A percentile compares a stretch with the other conserved stretches of the same genome.
phyloP scores from a whole-genome alignment of 2,113 vertebrate genomes.

The Peromyscus leucopus region DNA sequence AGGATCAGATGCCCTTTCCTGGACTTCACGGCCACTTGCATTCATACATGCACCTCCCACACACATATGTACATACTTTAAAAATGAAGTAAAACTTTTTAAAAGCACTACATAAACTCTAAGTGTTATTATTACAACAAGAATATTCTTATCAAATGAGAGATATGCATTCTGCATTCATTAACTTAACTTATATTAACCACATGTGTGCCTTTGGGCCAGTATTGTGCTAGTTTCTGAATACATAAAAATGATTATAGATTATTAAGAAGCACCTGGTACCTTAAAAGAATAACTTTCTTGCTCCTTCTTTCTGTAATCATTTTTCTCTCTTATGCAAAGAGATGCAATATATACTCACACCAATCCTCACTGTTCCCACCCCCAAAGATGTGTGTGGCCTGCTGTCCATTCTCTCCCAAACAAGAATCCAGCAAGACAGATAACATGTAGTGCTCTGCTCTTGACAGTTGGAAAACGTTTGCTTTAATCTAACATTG shows the following conservation, averaged over 20 bases:
- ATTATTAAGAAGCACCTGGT: neutral
- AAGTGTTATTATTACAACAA: neutral
- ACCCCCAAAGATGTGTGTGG: neutral
- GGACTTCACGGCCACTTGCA: neutral
- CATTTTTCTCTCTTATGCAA: neutral
- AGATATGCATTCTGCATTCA: no score
- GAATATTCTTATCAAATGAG: neutral
- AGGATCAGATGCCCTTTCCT: neutral
- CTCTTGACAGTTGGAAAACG: conserved; percentile 2
- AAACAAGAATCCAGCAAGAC: neutral
- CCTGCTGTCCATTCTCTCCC: neutral
- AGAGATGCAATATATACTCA: neutral
- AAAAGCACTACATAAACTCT: neutral
- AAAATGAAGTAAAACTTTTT: neutral
- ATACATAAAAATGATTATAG: neutral
- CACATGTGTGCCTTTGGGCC: no score
- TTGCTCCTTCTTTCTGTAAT: neutral
- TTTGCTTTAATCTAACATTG: conserved; percentile 36
- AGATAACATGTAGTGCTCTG: neutral
- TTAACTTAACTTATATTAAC: neutral
- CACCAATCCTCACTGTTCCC: conserved; percentile 1
- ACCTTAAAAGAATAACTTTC: neutral
- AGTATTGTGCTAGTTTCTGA: neutral
- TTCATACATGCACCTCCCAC: neutral
- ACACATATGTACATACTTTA: neutral